These are phyloP conservation scores for Rana temporaria DNA, from an alignment of 2,113 vertebrate species.

Conservation along the genomic window DNA sequence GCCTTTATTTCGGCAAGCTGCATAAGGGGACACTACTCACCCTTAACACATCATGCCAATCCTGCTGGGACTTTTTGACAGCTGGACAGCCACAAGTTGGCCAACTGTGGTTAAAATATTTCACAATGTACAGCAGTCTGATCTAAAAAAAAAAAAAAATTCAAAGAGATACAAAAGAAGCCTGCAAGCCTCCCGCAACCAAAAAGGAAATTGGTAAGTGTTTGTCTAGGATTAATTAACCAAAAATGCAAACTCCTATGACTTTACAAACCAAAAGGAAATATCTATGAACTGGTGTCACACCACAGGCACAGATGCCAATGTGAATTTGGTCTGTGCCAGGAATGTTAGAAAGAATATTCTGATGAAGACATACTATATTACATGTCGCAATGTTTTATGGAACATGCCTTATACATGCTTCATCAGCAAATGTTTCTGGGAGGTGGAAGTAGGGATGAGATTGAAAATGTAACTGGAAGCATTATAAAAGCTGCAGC, in stretches of 20 bases:
- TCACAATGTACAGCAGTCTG: no score
- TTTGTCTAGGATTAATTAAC: conserved; percentile 32
- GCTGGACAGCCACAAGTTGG: no score
- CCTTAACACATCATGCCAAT: no score
- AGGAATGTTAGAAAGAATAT: neutral
- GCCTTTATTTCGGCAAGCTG: no score
- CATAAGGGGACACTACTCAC: no score
- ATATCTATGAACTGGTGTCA: conserved; percentile 24
- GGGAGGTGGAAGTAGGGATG: no score
- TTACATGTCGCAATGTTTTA: neutral
- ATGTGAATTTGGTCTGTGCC: neutral
- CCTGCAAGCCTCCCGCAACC: neutral
- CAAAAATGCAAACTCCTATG: conserved; percentile 32
- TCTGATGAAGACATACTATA: neutral
- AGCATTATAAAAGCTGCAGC: no score
- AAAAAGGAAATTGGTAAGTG: conserved; percentile 18
- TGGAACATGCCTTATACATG: neutral
- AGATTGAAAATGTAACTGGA: no score
- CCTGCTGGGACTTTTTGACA: no score
- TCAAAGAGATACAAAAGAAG: conserved; percentile 9
- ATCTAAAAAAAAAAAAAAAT: neutral
- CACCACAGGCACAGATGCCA: conserved; percentile 18
- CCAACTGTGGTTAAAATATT: no score
- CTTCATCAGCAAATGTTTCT: neutral
- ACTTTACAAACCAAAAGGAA: conserved; percentile 26